phyloP scores from a whole-genome alignment of 2,113 vertebrate genomes.

The Sciurus niger region DNA sequence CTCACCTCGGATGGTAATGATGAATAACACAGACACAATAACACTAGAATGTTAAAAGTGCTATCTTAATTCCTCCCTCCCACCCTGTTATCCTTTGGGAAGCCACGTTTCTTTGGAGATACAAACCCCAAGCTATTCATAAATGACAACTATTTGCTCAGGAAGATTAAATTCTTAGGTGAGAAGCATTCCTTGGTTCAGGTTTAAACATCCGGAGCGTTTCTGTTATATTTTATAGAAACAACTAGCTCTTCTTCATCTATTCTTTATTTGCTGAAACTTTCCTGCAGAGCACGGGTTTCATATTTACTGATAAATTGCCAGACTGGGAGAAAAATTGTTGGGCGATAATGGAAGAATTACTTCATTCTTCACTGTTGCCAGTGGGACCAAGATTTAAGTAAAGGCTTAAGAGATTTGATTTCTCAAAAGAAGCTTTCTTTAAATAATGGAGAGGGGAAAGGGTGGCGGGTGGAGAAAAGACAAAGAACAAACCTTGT shows the following conservation, averaged over 20 bases:
- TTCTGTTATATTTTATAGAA: neutral
- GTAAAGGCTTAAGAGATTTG: constrained; percentile 47
- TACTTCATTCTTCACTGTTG: constrained; percentile 48
- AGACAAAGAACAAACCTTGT: constrained; percentile 92
- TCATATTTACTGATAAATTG: constrained; percentile 63
- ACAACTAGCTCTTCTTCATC: constrained; percentile 19
- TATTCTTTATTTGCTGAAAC: constrained; percentile 67
- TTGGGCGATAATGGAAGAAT: constrained; percentile 49
- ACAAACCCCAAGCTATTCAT: neutral
- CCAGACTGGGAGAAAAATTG: constrained; percentile 58
- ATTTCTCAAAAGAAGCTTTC: constrained; percentile 57
- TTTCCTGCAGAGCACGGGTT: neutral
- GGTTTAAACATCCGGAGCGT: neutral
- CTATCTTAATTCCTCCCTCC: neutral
- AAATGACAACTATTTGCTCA: constrained; percentile 16
- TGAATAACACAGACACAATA: neutral
- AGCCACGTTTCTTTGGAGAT: neutral
- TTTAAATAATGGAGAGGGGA: constrained; percentile 24
- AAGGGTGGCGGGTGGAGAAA: accelerated
- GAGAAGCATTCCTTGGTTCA: constrained; percentile 56
- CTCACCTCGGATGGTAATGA: neutral
- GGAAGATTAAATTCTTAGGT: constrained; percentile 44
- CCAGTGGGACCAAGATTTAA: constrained; percentile 72
- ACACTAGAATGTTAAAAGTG: neutral
- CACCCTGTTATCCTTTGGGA: neutral